Evolutionary conservation across 2,797 vertebrate species (phyloP).

Genomic region (Tamandua tetradactyla): DNA sequence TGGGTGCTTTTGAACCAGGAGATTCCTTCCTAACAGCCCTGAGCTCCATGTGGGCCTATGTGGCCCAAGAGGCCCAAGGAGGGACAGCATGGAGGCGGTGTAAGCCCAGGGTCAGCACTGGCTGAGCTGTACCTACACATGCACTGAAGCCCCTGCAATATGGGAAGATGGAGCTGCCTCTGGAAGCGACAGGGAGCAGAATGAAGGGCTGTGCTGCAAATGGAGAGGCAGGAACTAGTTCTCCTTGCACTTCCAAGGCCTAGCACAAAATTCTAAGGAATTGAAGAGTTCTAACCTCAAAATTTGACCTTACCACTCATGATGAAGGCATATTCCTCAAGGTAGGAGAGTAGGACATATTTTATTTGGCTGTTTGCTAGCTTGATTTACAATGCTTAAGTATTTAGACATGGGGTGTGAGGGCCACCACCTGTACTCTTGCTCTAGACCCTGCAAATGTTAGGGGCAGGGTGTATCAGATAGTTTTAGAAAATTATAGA

Average conservation of each 20-base stretch:
- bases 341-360: background rate
- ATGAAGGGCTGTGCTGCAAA: background rate
- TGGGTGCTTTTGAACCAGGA: background rate
- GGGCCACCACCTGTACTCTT: background rate
- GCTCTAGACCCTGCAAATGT: background rate
- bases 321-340: background rate
- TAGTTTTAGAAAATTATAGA: constrained; percentile 17
- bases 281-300: background rate
- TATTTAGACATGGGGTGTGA: background rate
- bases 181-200: background rate
- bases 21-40: background rate
- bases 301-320: background rate
- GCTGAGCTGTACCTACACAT: too few relatives aligned
- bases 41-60: background rate
- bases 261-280: background rate
- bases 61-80: too few relatives aligned
- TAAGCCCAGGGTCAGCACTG: background rate
- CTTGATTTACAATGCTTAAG: background rate
- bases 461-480: background rate
- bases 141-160: background rate
- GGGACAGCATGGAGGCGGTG: background rate
- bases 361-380: background rate
- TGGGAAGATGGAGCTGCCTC: background rate
- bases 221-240: background rate
- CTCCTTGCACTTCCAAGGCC: accelerated